Evolutionary conservation across 2,113 vertebrate genomes (phyloP).

Genomic region (Phyllostomus hastatus): DNA sequence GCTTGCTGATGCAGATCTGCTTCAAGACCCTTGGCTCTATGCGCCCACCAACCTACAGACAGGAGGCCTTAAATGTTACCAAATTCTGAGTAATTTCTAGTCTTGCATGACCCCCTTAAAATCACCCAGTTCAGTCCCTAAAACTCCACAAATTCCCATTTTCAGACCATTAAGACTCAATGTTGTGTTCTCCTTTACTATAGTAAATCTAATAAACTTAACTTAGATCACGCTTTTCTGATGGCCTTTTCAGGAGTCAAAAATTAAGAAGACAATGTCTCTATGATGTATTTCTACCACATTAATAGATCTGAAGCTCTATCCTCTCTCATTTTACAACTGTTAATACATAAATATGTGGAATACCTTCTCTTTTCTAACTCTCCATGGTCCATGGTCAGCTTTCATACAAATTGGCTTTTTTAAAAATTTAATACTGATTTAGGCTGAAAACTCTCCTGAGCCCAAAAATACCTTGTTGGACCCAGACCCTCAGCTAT

Average conservation of each 20-base stretch:
- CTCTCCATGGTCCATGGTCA: background rate
- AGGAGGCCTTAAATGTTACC: background rate
- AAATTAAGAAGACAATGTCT: background rate
- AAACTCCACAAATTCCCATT: background rate
- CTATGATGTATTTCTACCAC: background rate
- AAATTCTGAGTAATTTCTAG: background rate
- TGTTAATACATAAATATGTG: background rate
- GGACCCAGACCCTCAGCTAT: background rate
- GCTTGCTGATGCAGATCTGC: conserved; percentile 39
- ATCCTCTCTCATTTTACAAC: background rate
- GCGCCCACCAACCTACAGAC: background rate
- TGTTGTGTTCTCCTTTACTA: background rate
- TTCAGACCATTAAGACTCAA: background rate
- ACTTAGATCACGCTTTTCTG: background rate
- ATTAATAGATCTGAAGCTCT: background rate
- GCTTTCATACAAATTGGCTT: background rate
- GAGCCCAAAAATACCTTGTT: background rate
- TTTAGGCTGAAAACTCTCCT: background rate
- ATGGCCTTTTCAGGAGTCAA: background rate
- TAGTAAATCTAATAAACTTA: background rate
- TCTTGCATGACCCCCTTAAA: background rate
- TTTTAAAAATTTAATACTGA: too few species aligned
- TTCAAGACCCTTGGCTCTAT: conserved; percentile 28
- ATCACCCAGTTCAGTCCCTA: background rate
- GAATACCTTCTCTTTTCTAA: background rate